A percentile compares a stretch with the other conserved stretches of the same genome.
Evolutionary conservation across 1,140 invertebrate species (phyloP).

Genomic region (Aplysia californica): DNA sequence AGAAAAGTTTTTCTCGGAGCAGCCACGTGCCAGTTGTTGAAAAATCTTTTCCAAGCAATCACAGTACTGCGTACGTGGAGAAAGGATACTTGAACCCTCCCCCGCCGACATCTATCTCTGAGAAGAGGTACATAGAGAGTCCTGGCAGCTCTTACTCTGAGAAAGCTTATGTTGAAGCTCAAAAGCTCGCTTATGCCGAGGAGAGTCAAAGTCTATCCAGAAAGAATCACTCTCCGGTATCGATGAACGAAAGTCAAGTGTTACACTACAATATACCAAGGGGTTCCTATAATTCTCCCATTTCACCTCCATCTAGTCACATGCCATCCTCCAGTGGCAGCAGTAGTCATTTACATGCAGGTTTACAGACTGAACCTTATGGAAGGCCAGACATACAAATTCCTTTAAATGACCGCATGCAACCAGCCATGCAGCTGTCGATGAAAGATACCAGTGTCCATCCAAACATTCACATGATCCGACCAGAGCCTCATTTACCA

Average conservation of each 20-base stretch:
- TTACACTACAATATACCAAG: slow-evolving; percentile 9
- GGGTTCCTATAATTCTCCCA: slow-evolving; percentile 4
- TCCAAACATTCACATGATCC: neutral
- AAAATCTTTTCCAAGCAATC: no score
- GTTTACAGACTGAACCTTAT: neutral
- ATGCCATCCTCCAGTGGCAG: neutral
- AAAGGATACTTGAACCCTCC: no score
- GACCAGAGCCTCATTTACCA: slow-evolving; percentile 11
- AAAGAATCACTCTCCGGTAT: slow-evolving; percentile 13
- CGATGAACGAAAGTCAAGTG: neutral
- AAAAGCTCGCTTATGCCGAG: slow-evolving; percentile 2
- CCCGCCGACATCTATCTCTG: no score
- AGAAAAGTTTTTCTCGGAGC: slow-evolving; percentile 5
- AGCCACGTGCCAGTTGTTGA: no score
- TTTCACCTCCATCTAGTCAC: slow-evolving; percentile 1
- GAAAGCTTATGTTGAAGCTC: slow-evolving; percentile 8
- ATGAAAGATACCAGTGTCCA: neutral
- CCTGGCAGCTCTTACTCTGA: slow-evolving; percentile 2
- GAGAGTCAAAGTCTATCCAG: slow-evolving; percentile 8
- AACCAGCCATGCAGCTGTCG: neutral
- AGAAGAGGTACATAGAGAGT: slow-evolving; percentile 6
- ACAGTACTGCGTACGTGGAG: no score
- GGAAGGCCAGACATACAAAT: slow-evolving; percentile 4
- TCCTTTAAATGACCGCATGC: neutral
- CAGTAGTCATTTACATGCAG: neutral